These are phyloP conservation scores for Isoperla grammatica DNA, from an alignment of 2,888 invertebrate genomes.

Conservation along the genomic window DNA sequence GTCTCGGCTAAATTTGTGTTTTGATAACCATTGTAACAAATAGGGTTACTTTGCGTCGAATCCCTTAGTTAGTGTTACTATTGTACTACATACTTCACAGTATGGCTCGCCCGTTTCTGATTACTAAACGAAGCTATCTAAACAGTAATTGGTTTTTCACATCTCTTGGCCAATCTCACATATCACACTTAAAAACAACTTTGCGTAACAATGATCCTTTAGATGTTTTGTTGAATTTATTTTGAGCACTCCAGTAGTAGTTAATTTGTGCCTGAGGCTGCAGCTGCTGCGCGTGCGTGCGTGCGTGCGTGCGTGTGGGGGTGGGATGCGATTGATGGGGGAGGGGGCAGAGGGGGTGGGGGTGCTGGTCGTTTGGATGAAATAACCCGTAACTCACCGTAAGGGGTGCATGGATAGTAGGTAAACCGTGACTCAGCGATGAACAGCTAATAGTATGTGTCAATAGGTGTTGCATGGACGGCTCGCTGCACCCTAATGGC, in stretches of 20 bases:
- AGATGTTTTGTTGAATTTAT: not conserved
- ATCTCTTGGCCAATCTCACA: too few relatives aligned
- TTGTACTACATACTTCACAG: too few relatives aligned
- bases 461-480: slow-evolving; percentile 10
- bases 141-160: too few relatives aligned
- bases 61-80: too few relatives aligned
- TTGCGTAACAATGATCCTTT: too few relatives aligned
- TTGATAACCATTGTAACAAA: too few relatives aligned
- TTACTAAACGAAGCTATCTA: too few relatives aligned
- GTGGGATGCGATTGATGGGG: not conserved
- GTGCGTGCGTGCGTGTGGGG: not conserved
- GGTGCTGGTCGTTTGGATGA: not conserved
- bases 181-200: too few relatives aligned
- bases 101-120: too few relatives aligned
- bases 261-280: slow-evolving; percentile 10
- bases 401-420: slow-evolving; percentile 3
- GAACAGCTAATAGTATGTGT: slow-evolving; percentile 7
- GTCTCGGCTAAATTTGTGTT: too few relatives aligned
- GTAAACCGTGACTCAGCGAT: slow-evolving; percentile 12
- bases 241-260: not conserved
- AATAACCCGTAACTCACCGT: slow-evolving; percentile 10
- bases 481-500: slow-evolving; percentile 1
- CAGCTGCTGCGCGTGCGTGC: not conserved
- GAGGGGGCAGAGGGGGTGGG: not conserved
- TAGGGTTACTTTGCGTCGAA: too few relatives aligned